Evolutionary conservation across 2,888 invertebrate species (phyloP), one percentile per base, ranked within the genome.

Genomic region (Ischnura elegans): DNA sequence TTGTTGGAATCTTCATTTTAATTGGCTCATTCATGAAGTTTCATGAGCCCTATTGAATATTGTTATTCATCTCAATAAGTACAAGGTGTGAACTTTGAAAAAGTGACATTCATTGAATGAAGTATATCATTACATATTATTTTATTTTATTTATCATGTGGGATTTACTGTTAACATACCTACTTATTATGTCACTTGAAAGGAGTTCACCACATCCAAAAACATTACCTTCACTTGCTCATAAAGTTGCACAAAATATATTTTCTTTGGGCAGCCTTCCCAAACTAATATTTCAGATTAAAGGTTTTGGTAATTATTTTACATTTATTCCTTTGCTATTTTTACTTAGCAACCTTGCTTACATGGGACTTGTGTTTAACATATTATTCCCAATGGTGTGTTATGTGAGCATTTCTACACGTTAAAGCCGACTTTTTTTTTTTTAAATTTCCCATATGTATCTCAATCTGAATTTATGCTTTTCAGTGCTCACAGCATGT

Each of bases 111-210:
- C 45, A 43, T 93, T 93, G 85, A 93, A 93, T 55, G 87, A 93
- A 93, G 29, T 51, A 93, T 42, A 93, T 85, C 84, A 85, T 93
- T 55, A 47, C 86, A 86, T 85, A 55, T 93, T 84, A 93, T 93
- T 93, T 93, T 93, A 93, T 86, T 93, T 85, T 93, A 93, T 86
- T 84, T 93, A 93, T 87, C 85, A 86, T 93, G 93, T 86, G 86
- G 93, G 84, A 85, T 87, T 55, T 51, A 42, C n/a, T 55, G 55
- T 55, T 85, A 55, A 93, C 55, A 55, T 87, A 55, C 86, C 87
- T 21, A 61, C 61, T 85, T 86, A 47, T 66, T 46, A 45, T 90
- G 66, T 61, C 93, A 86, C 55, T 42, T 55, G 55, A 51, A 93
- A 93, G 51, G n/a, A 86, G 86, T 93, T 93, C 55, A 93, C 86